Conservation (phyloP, 2,888 invertebrate genomes). For the Polyommatus iphigenia region DNA sequence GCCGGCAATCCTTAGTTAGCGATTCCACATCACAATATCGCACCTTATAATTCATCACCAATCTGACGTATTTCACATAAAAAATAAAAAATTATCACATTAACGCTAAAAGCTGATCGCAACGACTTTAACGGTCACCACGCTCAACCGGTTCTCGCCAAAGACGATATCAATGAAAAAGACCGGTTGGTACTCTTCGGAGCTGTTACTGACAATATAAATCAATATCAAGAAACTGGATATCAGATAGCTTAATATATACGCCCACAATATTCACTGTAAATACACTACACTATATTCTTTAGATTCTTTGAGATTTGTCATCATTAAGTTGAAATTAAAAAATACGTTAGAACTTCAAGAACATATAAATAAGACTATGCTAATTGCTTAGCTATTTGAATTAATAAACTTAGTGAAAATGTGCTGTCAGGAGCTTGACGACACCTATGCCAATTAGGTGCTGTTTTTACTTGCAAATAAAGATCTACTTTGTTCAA, state of each 20-base stretch:
- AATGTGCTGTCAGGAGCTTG: neutral
- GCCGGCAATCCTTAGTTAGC: neutral
- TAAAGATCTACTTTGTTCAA: neutral
- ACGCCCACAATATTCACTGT: neutral
- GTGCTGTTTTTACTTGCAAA: constrained; percentile 11
- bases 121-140: constrained; percentile 64
- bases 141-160: constrained; percentile 52
- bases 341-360: neutral
- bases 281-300: neutral
- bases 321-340: neutral
- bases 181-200: constrained; percentile 39
- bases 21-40: constrained; percentile 41
- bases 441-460: constrained; percentile 2
- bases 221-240: constrained; percentile 29
- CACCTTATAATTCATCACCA: constrained; percentile 1
- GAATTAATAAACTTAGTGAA: neutral
- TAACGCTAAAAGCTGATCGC: constrained; percentile 51
- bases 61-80: constrained; percentile 3
- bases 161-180: constrained; percentile 41
- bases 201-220: constrained; percentile 21
- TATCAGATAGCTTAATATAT: constrained; percentile 28
- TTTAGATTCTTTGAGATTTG: neutral
- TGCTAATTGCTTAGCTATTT: neutral
- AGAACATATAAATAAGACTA: neutral
- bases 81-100: constrained; percentile 49